Percentiles rank a stretch among this genome's conserved stretches.
Evolutionary conservation across 1,140 invertebrate species (phyloP).

Genomic region (Trichonephila clavipes): DNA sequence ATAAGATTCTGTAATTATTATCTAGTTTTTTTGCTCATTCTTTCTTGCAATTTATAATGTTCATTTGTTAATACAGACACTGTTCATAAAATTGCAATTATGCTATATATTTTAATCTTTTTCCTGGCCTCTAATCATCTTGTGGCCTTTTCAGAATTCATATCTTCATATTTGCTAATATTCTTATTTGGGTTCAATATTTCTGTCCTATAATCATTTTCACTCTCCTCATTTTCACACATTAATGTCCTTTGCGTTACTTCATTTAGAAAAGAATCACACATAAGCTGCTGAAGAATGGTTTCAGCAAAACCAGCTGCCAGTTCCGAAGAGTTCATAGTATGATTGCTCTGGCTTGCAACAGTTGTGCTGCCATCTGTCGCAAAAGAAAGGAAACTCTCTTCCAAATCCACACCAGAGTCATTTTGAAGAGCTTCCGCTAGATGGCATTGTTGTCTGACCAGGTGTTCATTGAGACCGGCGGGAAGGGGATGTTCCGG

Average conservation of each 20-base stretch:
- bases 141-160: too few relatives aligned
- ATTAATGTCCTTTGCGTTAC: background rate
- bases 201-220: background rate
- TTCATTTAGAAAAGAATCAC: background rate
- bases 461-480: slow-evolving; percentile 78
- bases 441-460: slow-evolving; percentile 76
- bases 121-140: too few relatives aligned
- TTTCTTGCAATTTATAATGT: background rate
- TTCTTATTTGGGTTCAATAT: background rate
- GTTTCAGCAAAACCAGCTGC: background rate
- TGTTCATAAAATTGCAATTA: background rate
- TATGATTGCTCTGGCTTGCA: background rate
- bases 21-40: background rate
- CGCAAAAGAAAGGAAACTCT: background rate
- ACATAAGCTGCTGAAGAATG: background rate
- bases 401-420: slow-evolving; percentile 52
- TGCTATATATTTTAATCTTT: background rate
- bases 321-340: background rate
- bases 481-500: slow-evolving; percentile 78
- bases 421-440: slow-evolving; percentile 45
- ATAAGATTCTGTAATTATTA: too few relatives aligned
- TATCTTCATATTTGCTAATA: too few relatives aligned
- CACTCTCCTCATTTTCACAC: background rate
- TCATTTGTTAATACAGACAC: background rate
- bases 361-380: slow-evolving; percentile 18